phyloP scores from a whole-genome alignment of 1,140 invertebrate species.

The Vollenhovia emeryi region DNA sequence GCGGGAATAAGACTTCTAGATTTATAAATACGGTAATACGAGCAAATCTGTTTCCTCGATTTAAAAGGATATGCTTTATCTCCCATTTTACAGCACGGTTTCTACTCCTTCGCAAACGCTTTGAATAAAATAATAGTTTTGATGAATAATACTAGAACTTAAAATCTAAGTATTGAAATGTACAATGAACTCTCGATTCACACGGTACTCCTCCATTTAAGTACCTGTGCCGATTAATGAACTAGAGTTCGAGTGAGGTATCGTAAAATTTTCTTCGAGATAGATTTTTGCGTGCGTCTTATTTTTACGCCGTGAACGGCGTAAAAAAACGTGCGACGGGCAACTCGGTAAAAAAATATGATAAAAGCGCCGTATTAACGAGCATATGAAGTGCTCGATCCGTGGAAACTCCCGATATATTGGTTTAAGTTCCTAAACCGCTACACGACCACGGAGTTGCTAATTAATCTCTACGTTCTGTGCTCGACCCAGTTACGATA shows the following conservation, averaged over 20 bases:
- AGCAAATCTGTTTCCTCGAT: neutral
- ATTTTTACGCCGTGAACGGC: neutral
- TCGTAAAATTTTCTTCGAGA: neutral
- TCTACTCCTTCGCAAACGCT: neutral
- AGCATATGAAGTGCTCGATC: neutral
- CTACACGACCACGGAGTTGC: neutral
- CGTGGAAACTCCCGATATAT: slow-evolving; percentile 27
- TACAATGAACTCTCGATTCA: neutral
- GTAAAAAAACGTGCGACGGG: too few species aligned
- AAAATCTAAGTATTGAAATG: neutral
- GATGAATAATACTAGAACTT: neutral
- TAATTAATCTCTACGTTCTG: slow-evolving; percentile 32
- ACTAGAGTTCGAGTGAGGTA: neutral
- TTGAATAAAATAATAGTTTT: neutral
- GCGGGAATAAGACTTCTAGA: neutral
- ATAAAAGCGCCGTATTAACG: neutral
- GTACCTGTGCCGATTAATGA: neutral
- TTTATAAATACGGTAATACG: neutral
- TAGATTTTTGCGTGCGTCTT: neutral
- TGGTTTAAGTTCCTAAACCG: slow-evolving; percentile 37
- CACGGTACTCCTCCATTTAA: neutral
- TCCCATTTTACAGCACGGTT: neutral
- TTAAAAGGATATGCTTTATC: neutral
- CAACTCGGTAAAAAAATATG: neutral
- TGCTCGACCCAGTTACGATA: slow-evolving; percentile 24